Percentiles rank a stretch among this genome's conserved stretches.
Evolutionary conservation across 2,113 vertebrate species (phyloP).

Genomic region (Nothobranchius kuhntae): DNA sequence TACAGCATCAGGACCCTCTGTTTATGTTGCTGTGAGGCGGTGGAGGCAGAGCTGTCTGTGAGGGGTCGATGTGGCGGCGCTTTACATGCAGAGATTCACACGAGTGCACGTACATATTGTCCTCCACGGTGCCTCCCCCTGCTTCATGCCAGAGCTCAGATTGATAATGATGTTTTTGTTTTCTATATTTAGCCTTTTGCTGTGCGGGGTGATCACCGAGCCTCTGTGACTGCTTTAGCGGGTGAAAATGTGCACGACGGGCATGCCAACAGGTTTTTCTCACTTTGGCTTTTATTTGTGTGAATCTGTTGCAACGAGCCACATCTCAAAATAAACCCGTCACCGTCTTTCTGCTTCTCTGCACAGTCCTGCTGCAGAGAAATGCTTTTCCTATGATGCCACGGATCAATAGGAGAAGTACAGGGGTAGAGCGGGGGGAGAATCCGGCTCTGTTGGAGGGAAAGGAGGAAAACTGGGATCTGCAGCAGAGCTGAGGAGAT

Average conservation of each 20-base stretch:
- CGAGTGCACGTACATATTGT: conserved; percentile 27
- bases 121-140: conserved; percentile 45
- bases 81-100: conserved; percentile 34
- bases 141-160: conserved; percentile 57
- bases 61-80: conserved; percentile 22
- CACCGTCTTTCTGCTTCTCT: conserved; percentile 8
- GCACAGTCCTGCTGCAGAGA: conserved; percentile 55
- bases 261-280: conserved; percentile 38
- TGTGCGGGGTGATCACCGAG: conserved; percentile 46
- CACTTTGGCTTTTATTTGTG: conserved; percentile 5
- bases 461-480: conserved; percentile 25
- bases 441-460: conserved; percentile 11
- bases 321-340: conserved; percentile 17
- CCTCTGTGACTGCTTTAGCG: conserved; percentile 40
- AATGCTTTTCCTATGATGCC: conserved; percentile 49
- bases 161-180: conserved; percentile 78
- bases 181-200: conserved; percentile 75
- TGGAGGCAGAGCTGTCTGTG: conserved; percentile 22
- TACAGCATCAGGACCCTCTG: conserved; percentile 30
- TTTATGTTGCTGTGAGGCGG: conserved; percentile 35
- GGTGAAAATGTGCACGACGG: conserved; percentile 26
- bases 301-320: conserved; percentile 1
- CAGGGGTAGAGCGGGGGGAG: conserved; percentile 32
- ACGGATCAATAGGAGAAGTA: conserved; percentile 41
- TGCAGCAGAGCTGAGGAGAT: conserved; percentile 48